These are phyloP conservation scores for Cephalopterus ornatus DNA, from an alignment of 2,113 vertebrate species.

Conservation along the genomic window DNA sequence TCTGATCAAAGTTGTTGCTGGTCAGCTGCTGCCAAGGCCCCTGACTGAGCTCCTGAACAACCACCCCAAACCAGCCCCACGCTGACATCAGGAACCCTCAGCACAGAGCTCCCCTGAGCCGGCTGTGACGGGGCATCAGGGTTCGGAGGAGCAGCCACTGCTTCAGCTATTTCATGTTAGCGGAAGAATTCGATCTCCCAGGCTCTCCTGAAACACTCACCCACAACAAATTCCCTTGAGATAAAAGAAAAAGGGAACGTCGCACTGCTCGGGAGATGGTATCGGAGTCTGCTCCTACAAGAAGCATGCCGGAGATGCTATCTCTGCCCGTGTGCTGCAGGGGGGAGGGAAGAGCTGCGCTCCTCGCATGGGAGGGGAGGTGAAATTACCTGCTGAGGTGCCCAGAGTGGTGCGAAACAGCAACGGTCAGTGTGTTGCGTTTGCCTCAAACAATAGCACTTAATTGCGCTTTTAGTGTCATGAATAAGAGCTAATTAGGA, in stretches of 20 bases:
- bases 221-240: conserved; percentile 42
- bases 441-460: neutral
- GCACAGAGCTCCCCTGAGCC: rapidly evolving
- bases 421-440: neutral
- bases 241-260: neutral
- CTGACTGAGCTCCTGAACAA: neutral
- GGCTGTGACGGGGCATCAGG: neutral
- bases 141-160: neutral
- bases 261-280: neutral
- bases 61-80: neutral
- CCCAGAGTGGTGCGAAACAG: neutral
- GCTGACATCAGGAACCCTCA: neutral
- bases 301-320: neutral
- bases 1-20: neutral
- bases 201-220: neutral
- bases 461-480: conserved; percentile 4
- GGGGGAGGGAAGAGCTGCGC: neutral
- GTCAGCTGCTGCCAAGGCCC: neutral
- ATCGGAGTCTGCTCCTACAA: neutral
- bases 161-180: neutral
- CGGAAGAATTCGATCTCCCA: conserved; percentile 21
- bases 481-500: conserved; percentile 43
- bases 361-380: neutral
- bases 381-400: neutral
- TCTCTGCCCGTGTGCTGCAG: neutral